These are phyloP conservation scores for Erpornis zantholeuca DNA, from an alignment of 2,113 vertebrate species.

Conservation along the genomic window DNA sequence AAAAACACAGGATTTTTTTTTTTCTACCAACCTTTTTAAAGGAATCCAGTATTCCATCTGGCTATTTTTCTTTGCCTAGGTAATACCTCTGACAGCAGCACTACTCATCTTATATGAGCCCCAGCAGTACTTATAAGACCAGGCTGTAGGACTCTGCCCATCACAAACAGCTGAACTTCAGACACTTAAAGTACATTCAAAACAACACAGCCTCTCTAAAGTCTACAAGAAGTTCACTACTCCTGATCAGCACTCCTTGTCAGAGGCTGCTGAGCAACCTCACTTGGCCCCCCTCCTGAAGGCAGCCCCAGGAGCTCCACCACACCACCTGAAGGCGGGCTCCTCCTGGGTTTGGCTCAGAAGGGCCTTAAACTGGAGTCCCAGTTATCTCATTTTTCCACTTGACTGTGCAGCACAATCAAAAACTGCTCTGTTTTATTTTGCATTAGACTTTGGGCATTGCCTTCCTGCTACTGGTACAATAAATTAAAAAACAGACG, in stretches of 20 bases:
- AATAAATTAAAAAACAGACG: neutral
- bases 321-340: neutral
- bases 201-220: neutral
- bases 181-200: neutral
- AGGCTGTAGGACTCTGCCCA: neutral
- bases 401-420: neutral
- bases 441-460: neutral
- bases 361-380: neutral
- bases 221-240: neutral
- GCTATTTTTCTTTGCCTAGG: neutral
- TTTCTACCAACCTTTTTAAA: neutral
- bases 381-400: neutral
- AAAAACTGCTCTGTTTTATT: neutral
- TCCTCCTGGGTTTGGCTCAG: neutral
- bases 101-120: neutral
- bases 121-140: neutral
- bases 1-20: neutral
- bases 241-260: neutral
- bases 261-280: neutral
- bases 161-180: neutral
- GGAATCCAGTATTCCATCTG: neutral
- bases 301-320: rapidly evolving
- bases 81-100: neutral
- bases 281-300: neutral
- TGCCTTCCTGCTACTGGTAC: neutral